These are phyloP conservation scores for Heliopora coerulea DNA, from an alignment of 92 coral and sea anemone genomes.

Conservation along the genomic window DNA sequence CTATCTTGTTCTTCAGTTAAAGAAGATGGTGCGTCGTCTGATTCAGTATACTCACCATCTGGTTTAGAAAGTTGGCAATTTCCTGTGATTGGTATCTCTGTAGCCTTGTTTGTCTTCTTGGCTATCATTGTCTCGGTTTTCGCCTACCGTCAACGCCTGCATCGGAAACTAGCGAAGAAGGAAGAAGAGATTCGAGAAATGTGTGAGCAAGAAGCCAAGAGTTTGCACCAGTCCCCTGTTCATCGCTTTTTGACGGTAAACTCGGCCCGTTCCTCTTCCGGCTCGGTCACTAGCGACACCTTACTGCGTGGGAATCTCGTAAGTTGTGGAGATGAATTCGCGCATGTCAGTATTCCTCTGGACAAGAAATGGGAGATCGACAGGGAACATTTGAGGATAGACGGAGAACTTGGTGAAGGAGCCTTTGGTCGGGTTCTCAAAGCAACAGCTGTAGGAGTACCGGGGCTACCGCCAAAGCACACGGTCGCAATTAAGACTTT, in stretches of 20 bases:
- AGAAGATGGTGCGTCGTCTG: too few relatives aligned
- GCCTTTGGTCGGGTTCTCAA: conserved; percentile 95
- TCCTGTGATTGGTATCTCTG: not conserved
- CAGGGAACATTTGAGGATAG: conserved; percentile 64
- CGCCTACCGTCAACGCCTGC: not conserved
- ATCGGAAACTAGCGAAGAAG: not conserved
- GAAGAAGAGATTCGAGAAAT: conserved; percentile 15
- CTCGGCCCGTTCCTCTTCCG: conserved; percentile 22
- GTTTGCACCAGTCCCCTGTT: conserved; percentile 24
- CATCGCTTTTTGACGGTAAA: conserved; percentile 8
- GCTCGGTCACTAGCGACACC: conserved; percentile 50
- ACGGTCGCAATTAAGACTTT: conserved; percentile 92
- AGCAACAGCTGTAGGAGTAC: conserved; percentile 78
- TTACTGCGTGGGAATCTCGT: conserved; percentile 67
- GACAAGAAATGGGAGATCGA: conserved; percentile 97
- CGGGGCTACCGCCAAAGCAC: conserved; percentile 57
- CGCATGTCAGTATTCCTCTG: conserved; percentile 81
- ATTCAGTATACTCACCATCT: not conserved
- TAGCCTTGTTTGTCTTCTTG: not conserved
- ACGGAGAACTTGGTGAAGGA: conserved; percentile 86
- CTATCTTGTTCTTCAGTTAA: too few relatives aligned
- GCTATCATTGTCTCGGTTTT: not conserved
- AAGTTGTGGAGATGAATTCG: conserved; percentile 81
- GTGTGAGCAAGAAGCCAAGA: conserved; percentile 6
- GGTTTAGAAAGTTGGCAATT: conserved; percentile 22